These are phyloP conservation scores for Podarcis siculus DNA, from an alignment of 2,797 vertebrate species.

Conservation along the genomic window DNA sequence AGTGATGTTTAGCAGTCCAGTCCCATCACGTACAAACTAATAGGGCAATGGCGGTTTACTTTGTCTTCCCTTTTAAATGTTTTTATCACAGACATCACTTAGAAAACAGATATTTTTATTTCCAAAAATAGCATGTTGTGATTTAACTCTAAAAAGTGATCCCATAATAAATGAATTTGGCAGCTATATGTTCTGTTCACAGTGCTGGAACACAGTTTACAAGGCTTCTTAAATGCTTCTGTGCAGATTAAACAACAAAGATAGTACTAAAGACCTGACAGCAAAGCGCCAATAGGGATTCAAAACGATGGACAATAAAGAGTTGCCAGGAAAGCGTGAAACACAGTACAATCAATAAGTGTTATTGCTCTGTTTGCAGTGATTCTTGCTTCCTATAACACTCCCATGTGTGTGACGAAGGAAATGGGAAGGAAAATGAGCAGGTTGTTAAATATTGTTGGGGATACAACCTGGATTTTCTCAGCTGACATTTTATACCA, in stretches of 20 bases:
- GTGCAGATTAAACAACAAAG: conserved; percentile 37
- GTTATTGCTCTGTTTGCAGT: conserved; percentile 42
- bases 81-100: neutral
- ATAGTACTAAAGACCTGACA: conserved; percentile 42
- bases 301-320: conserved; percentile 50
- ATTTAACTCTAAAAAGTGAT: conserved; percentile 22
- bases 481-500: conserved; percentile 37
- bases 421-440: conserved; percentile 66
- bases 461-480: conserved; percentile 45
- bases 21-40: neutral
- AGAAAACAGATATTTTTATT: neutral
- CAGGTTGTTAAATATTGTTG: conserved; percentile 53
- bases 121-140: conserved; percentile 12
- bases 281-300: conserved; percentile 27
- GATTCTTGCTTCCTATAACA: conserved; percentile 47
- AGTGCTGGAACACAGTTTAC: conserved; percentile 17
- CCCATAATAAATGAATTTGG: conserved; percentile 8
- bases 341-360: conserved; percentile 39
- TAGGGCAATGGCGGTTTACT: neutral
- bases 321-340: conserved; percentile 51
- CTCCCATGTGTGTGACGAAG: conserved; percentile 53
- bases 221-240: neutral
- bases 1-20: neutral
- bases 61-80: neutral
- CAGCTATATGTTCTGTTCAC: conserved; percentile 12